phyloP scores from a whole-genome alignment of 2,797 vertebrate species.

The Podarcis lilfordi region DNA sequence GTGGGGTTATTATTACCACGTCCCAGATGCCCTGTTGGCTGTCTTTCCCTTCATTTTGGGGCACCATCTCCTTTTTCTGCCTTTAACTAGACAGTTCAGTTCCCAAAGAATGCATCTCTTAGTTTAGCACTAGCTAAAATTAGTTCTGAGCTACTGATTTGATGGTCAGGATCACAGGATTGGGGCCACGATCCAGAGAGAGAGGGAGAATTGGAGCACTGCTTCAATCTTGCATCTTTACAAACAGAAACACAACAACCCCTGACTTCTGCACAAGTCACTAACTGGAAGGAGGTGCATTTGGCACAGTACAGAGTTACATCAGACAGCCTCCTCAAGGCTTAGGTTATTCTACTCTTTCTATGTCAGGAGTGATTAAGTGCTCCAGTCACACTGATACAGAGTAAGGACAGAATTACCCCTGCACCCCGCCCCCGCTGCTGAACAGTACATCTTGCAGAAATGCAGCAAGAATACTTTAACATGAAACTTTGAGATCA shows the following conservation, averaged over 20 bases:
- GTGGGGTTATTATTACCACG: not conserved
- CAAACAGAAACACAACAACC: too few relatives aligned
- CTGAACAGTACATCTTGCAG: not conserved
- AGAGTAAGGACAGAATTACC: too few relatives aligned
- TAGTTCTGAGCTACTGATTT: conserved; percentile 53
- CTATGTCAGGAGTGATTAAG: too few relatives aligned
- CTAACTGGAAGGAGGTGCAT: too few relatives aligned
- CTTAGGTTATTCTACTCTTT: not conserved
- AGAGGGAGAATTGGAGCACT: too few relatives aligned
- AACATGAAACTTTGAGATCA: too few relatives aligned
- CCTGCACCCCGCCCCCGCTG: too few relatives aligned
- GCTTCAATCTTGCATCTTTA: too few relatives aligned
- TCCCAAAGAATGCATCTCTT: conserved; percentile 42
- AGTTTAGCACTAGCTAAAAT: conserved; percentile 19
- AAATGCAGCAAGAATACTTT: not conserved
- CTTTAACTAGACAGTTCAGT: conserved; percentile 31
- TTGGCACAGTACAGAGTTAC: not conserved
- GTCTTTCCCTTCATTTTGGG: not conserved
- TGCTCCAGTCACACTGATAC: too few relatives aligned
- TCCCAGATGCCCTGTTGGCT: fast-evolving
- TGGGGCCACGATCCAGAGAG: fast-evolving
- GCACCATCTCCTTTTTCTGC: conserved; percentile 18
- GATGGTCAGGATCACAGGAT: conserved; percentile 7
- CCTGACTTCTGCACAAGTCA: too few relatives aligned
- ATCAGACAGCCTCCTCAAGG: not conserved